Conservation (phyloP, 2,888 invertebrate genomes). For the Hyles lineata region DNA sequence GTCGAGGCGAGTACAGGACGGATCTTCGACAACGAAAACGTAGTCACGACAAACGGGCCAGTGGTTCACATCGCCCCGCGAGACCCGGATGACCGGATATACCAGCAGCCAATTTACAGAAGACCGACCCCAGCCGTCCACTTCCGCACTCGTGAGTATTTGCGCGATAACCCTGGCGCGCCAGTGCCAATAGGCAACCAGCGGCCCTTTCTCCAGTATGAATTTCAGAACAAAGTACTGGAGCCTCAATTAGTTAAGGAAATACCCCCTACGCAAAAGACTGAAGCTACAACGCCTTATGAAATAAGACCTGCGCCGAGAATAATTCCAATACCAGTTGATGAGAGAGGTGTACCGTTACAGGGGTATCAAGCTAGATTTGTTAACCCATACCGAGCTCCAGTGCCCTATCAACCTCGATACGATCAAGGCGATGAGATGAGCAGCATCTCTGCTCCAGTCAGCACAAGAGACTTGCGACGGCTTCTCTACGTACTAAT, state of each 20-base stretch:
- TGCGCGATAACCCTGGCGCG: conserved; percentile 79
- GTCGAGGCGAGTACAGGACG: conserved; percentile 83
- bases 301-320: conserved; percentile 72
- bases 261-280: conserved; percentile 53
- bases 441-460: conserved; percentile 87
- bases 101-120: conserved; percentile 73
- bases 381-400: conserved; percentile 69
- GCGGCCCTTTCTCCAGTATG: conserved; percentile 79
- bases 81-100: conserved; percentile 67
- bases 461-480: conserved; percentile 89
- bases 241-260: conserved; percentile 77
- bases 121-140: conserved; percentile 67
- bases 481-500: conserved; percentile 87
- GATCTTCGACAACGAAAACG: conserved; percentile 76
- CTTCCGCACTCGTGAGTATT: conserved; percentile 78
- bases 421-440: conserved; percentile 83
- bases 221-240: conserved; percentile 77
- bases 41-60: conserved; percentile 82
- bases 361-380: conserved; percentile 73
- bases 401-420: conserved; percentile 58
- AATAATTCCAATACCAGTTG: conserved; percentile 76
- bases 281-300: conserved; percentile 67
- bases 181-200: conserved; percentile 81
- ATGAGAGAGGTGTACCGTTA: conserved; percentile 75
- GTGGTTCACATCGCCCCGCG: conserved; percentile 81